phyloP scores from a whole-genome alignment of 1,140 invertebrate species.

The Aphis gossypii region DNA sequence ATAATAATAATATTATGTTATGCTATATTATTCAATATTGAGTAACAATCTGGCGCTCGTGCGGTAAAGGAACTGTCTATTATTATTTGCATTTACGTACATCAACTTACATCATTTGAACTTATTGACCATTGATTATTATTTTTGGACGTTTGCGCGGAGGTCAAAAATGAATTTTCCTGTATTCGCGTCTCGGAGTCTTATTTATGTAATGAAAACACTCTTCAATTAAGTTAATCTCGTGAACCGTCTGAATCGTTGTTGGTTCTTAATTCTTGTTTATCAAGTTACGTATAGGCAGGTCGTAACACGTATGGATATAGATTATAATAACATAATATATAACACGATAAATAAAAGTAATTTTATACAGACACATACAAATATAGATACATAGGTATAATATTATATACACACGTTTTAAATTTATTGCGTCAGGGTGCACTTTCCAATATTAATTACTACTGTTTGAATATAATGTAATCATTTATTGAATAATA shows the following conservation, averaged over 20 bases:
- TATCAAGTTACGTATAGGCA: not conserved
- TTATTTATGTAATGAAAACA: not conserved
- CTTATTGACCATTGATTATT: slow-evolving; percentile 24
- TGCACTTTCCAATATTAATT: not conserved
- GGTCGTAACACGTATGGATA: not conserved
- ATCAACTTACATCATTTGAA: slow-evolving; percentile 40
- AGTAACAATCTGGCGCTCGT: slow-evolving; percentile 5
- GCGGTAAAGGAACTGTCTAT: not conserved
- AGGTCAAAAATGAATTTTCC: slow-evolving; percentile 7
- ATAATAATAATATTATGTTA: slow-evolving; percentile 6
- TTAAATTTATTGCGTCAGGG: slow-evolving; percentile 28
- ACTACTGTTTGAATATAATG: not conserved
- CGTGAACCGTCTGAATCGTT: not conserved
- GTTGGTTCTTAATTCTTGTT: not conserved
- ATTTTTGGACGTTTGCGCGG: slow-evolving; percentile 22
- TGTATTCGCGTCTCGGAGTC: not conserved
- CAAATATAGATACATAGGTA: not conserved
- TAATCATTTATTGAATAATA: not conserved
- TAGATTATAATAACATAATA: slow-evolving; percentile 12
- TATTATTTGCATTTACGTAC: slow-evolving; percentile 1
- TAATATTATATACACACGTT: not conserved
- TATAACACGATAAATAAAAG: not conserved
- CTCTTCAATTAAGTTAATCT: not conserved
- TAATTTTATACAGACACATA: not conserved
- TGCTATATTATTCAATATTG: not conserved